Percentiles rank a stretch among this genome's conserved stretches.
Conservation (phyloP, 2,797 vertebrate genomes). For the Tragelaphus oryx region DNA sequence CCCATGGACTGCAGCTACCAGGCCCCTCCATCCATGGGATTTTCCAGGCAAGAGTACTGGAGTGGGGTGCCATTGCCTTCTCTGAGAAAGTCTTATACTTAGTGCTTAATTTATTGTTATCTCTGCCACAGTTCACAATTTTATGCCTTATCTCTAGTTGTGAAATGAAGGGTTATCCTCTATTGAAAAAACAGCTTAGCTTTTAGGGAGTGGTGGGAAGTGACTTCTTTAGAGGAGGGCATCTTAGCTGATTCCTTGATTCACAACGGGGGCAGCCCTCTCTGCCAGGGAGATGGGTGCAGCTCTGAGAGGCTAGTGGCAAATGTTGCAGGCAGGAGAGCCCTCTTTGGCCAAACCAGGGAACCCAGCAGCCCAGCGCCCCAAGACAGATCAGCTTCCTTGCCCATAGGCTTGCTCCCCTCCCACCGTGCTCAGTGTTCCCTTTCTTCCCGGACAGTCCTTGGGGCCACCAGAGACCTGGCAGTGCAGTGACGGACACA, state of each 20-base stretch:
- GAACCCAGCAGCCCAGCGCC: neutral
- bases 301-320: neutral
- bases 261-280: neutral
- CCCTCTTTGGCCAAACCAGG: neutral
- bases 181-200: neutral
- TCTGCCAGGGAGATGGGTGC: neutral
- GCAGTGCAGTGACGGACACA: neutral
- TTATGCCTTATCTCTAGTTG: neutral
- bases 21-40: too few relatives aligned
- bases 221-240: neutral
- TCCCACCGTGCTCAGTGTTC: neutral
- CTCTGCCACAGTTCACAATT: neutral
- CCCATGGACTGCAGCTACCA: too few relatives aligned
- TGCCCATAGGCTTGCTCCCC: neutral
- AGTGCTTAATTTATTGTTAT: neutral
- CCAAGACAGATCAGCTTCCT: neutral
- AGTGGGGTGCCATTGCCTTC: too few relatives aligned
- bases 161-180: neutral
- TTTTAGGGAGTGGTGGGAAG: neutral
- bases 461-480: neutral
- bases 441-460: neutral
- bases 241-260: neutral
- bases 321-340: fast-evolving
- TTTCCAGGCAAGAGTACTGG: too few relatives aligned
- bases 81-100: neutral